phyloP scores from a whole-genome alignment of 2,888 invertebrate genomes.

The Leptinotarsa haldemani region DNA sequence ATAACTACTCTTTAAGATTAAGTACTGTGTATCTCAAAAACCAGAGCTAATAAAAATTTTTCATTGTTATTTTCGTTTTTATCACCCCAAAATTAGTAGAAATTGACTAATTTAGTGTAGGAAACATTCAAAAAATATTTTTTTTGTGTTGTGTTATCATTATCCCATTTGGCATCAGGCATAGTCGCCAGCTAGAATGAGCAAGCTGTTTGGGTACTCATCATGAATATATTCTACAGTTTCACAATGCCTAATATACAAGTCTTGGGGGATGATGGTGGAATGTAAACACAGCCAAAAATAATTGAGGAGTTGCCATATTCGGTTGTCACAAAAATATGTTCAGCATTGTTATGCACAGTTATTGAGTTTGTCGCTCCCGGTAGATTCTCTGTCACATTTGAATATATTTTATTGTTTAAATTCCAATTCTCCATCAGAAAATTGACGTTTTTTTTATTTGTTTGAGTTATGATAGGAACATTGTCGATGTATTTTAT shows the following conservation, averaged over 20 bases:
- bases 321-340: slow-evolving; percentile 19
- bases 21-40: too few relatives aligned
- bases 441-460: too few relatives aligned
- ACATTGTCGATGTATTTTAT: slow-evolving; percentile 30
- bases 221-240: slow-evolving; percentile 17
- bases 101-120: too few relatives aligned
- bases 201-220: slow-evolving; percentile 17
- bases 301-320: slow-evolving; percentile 15
- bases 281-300: slow-evolving; percentile 21
- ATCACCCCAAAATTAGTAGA: too few relatives aligned
- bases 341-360: slow-evolving; percentile 13
- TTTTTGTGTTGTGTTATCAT: too few relatives aligned
- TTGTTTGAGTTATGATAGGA: slow-evolving; percentile 22
- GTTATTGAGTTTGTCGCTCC: slow-evolving; percentile 16
- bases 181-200: slow-evolving; percentile 19
- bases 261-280: slow-evolving; percentile 20
- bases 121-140: too few relatives aligned
- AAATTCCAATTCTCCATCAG: slow-evolving; percentile 16
- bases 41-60: too few relatives aligned
- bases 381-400: slow-evolving; percentile 20
- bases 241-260: slow-evolving; percentile 21
- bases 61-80: too few relatives aligned
- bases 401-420: slow-evolving; percentile 16
- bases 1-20: too few relatives aligned
- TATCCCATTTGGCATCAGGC: slow-evolving; percentile 22